Conservation (phyloP, 2,797 vertebrate species). For the Crenuchus spilurus region DNA sequence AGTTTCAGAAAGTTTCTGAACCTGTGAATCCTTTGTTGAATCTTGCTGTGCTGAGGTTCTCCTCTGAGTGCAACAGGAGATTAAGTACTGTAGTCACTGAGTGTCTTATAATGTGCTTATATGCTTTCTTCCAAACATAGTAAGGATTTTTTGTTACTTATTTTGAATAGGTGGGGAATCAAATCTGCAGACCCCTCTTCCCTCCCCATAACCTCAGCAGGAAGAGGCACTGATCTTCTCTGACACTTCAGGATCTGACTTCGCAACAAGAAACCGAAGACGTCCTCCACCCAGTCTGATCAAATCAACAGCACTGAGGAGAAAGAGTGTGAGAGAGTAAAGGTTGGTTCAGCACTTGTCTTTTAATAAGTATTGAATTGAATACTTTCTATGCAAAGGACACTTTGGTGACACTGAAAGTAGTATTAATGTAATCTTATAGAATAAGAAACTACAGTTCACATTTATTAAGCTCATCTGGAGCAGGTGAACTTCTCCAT, state of each 20-base stretch:
- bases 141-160: background rate
- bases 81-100: constrained; percentile 24
- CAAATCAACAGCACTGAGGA: constrained; percentile 89
- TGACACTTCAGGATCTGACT: constrained; percentile 88
- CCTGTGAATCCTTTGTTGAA: background rate
- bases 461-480: too few relatives aligned
- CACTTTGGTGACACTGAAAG: too few relatives aligned
- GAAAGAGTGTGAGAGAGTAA: constrained; percentile 14
- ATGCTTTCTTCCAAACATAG: background rate
- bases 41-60: constrained; percentile 18
- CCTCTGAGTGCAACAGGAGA: constrained; percentile 13
- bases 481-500: too few relatives aligned
- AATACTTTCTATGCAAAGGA: too few relatives aligned
- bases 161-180: constrained; percentile 5
- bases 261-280: constrained; percentile 92
- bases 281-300: constrained; percentile 90
- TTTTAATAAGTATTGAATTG: too few relatives aligned
- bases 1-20: background rate
- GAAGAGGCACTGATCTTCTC: constrained; percentile 90
- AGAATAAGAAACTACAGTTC: too few relatives aligned
- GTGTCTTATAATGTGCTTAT: constrained; percentile 49
- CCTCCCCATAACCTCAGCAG: constrained; percentile 71
- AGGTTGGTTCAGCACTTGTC: constrained; percentile 59
- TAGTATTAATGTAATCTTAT: too few relatives aligned
- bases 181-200: background rate